These are phyloP conservation scores for Phoenicopterus ruber DNA, from an alignment of 2,113 vertebrate species.

Conservation along the genomic window DNA sequence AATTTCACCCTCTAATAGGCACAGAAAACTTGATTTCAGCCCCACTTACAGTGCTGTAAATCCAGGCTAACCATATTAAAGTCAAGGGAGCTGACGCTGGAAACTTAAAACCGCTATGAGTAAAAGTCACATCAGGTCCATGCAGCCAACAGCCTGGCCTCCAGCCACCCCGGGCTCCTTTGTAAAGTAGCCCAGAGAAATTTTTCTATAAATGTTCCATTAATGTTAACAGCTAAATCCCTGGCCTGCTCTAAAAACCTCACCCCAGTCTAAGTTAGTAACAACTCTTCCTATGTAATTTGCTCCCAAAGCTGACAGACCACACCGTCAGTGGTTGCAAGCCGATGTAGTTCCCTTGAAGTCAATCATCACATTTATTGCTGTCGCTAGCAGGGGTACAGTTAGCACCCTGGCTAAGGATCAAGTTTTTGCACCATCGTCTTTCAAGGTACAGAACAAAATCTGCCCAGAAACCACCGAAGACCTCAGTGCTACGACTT, in stretches of 20 bases:
- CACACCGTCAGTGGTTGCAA: neutral
- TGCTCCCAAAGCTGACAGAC: neutral
- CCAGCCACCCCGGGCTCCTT: neutral
- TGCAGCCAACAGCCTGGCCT: neutral
- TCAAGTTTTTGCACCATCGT: neutral
- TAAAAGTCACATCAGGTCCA: neutral
- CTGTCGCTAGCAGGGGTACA: neutral
- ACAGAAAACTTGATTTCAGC: neutral
- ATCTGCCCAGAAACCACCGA: neutral
- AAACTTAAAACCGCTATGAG: neutral
- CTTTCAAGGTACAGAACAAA: neutral
- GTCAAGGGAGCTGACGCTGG: neutral
- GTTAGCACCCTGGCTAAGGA: neutral
- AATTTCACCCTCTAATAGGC: neutral
- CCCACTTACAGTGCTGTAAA: neutral
- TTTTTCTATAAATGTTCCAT: neutral
- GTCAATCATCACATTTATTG: neutral
- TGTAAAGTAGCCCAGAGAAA: neutral
- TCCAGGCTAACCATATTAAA: neutral
- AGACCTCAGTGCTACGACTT: fast-evolving
- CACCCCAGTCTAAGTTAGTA: neutral
- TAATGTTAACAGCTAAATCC: constrained; percentile 5
- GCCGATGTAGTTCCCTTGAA: neutral
- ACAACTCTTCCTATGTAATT: neutral
- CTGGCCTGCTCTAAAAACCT: neutral